Base-by-base conservation (phyloP, 1,140 invertebrate genomes). In the Phthorimaea operculella region DNA sequence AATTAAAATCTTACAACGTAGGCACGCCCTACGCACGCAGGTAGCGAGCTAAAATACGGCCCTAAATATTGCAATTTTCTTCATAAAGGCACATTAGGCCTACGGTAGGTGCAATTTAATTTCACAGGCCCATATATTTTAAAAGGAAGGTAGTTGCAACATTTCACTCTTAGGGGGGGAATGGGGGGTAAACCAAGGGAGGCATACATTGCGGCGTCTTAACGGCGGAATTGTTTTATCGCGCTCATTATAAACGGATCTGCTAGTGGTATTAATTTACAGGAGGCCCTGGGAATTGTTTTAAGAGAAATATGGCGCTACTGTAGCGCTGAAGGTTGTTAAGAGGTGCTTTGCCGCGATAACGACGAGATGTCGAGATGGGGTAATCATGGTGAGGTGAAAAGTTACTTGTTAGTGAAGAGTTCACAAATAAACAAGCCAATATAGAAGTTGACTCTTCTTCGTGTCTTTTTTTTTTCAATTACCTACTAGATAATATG, bases 211-310 rank as follows among this genome's bases (percentile, higher is more conserved):
- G 70, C 54, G 64, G 69, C 57, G 57, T 55, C 52, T 58, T 73
- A 77, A 73, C 65, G 65, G 64, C 57, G 53, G 55, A 59, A 72
- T 78, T 79, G 76, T 74, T 80, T 80, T 80, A 80, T 78, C 59
- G 72, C 63, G 57, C 67, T 80, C 75, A 78, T 80, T 80, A 80
- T 76, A 62, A 68, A 55, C 47, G 66, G 63, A 68, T 74, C 67
- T 72, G 33, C 64, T 70, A 66, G 69, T 68, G 60, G 67, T 72
- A 76, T 77, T 77, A 72, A 79, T 77, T 77, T 72, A 65, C 58
- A 59, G 60, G 55, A 54, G 62, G 52, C 39, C 39, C 39, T 42
- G 11, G 39, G 39, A 42, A 42, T 42, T 42, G 39, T 42, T 42
- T 42, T 42, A 42, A 42, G 11, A 42, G 14, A 42, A 42, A 28